phyloP scores from a whole-genome alignment of 2,888 invertebrate genomes.

The Acanthosepion pharaonis region DNA sequence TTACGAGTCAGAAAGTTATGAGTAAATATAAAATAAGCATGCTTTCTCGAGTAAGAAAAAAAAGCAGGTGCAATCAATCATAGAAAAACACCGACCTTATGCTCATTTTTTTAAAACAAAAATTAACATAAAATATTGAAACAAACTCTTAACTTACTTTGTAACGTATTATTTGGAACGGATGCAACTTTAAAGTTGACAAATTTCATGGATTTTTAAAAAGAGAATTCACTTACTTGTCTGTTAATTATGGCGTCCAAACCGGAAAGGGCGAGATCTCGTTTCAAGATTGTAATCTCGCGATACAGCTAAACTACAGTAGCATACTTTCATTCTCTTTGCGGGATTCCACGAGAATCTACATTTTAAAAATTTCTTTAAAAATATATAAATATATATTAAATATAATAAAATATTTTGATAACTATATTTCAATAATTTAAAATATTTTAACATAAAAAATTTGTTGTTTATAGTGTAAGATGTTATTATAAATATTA shows the following conservation, averaged over 20 bases:
- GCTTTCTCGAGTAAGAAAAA: not conserved
- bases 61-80: not conserved
- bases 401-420: too few relatives aligned
- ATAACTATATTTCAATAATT: not conserved
- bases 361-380: not conserved
- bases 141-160: not conserved
- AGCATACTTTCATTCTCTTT: not conserved
- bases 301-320: not conserved
- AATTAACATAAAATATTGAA: not conserved
- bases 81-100: not conserved
- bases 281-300: not conserved
- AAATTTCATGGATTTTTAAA: not conserved
- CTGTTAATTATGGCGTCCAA: constrained; percentile 38
- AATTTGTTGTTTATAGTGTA: not conserved
- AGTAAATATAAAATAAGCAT: not conserved
- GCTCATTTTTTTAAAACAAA: not conserved
- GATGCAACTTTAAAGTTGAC: not conserved
- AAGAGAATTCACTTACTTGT: not conserved
- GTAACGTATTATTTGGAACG: not conserved
- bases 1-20: not conserved
- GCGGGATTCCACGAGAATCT: not conserved
- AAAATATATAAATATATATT: not conserved
- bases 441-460: not conserved
- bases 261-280: constrained; percentile 35
- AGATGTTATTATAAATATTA: not conserved